phyloP scores from a whole-genome alignment of 1,140 invertebrate species.

The Drosophila sulfurigaster region DNA sequence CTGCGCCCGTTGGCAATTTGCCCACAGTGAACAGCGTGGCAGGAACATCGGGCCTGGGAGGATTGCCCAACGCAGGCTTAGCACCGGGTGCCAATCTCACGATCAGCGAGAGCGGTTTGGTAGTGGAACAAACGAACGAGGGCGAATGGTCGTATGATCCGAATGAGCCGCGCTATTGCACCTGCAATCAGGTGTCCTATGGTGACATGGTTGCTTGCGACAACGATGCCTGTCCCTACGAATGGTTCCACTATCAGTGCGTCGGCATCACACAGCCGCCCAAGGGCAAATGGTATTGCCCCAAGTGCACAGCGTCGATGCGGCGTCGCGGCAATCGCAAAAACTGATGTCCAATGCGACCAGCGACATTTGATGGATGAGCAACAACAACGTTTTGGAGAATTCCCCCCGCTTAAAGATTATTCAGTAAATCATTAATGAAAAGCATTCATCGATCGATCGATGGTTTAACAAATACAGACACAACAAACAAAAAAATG shows the following conservation, averaged over 20 bases:
- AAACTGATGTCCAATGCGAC: conserved; percentile 85
- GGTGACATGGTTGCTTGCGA: conserved; percentile 99
- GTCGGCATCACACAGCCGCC: conserved; percentile 97
- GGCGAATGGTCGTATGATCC: conserved; percentile 95
- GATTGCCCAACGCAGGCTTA: conserved; percentile 38
- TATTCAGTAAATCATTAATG: neutral
- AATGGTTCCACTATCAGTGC: conserved; percentile 99
- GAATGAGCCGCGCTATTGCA: conserved; percentile 97
- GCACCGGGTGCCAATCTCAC: conserved; percentile 57
- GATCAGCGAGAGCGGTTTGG: conserved; percentile 74
- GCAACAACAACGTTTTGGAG: no score
- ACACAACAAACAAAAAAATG: no score
- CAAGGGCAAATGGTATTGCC: conserved; percentile 99
- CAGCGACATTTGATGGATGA: neutral
- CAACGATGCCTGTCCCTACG: conserved; percentile 97
- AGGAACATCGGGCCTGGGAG: conserved; percentile 30
- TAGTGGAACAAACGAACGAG: conserved; percentile 86
- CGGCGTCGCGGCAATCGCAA: conserved; percentile 92
- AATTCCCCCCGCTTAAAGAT: neutral
- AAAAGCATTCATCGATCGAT: neutral
- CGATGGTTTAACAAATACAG: no score
- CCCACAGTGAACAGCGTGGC: conserved; percentile 31
- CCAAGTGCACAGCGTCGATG: conserved; percentile 96
- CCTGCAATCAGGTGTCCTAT: conserved; percentile 99
- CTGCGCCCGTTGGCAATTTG: neutral